These are phyloP conservation scores for Choloepus hoffmanni DNA, from an alignment of 2,113 vertebrate genomes.

Conservation along the genomic window DNA sequence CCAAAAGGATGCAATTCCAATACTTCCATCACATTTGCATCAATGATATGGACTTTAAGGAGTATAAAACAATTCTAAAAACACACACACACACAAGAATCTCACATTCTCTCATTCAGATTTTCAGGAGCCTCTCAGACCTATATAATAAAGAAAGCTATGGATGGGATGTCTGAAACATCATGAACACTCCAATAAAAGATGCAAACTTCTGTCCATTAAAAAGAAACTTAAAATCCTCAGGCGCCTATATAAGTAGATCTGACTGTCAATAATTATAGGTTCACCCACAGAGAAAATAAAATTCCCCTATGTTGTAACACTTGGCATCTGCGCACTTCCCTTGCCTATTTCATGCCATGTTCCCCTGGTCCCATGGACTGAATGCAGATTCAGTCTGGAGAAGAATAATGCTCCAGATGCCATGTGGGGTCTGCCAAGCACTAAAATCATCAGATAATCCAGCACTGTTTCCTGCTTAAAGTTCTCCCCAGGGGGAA, in stretches of 20 bases:
- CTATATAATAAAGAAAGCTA: neutral
- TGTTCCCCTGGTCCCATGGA: neutral
- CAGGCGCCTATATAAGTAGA: neutral
- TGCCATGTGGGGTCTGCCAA: neutral
- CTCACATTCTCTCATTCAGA: neutral
- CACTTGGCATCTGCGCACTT: neutral
- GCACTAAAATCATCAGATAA: neutral
- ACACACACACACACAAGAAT: neutral
- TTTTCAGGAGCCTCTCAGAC: neutral
- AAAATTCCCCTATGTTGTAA: neutral
- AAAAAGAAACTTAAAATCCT: slow-evolving; percentile 11
- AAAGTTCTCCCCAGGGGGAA: neutral
- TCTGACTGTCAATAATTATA: neutral
- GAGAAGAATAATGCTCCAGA: neutral
- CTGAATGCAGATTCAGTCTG: neutral
- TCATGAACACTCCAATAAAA: neutral
- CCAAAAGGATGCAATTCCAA: neutral
- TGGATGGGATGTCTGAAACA: neutral
- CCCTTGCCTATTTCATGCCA: neutral
- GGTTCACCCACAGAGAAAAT: slow-evolving; percentile 36
- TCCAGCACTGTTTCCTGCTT: neutral
- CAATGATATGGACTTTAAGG: neutral
- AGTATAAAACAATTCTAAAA: neutral
- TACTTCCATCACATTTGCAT: neutral
- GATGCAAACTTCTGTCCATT: neutral